Evolutionary conservation across 1,140 invertebrate species (phyloP), one percentile per base, ranked within the genome.

Genomic region (Maconellicoccus hirsutus): DNA sequence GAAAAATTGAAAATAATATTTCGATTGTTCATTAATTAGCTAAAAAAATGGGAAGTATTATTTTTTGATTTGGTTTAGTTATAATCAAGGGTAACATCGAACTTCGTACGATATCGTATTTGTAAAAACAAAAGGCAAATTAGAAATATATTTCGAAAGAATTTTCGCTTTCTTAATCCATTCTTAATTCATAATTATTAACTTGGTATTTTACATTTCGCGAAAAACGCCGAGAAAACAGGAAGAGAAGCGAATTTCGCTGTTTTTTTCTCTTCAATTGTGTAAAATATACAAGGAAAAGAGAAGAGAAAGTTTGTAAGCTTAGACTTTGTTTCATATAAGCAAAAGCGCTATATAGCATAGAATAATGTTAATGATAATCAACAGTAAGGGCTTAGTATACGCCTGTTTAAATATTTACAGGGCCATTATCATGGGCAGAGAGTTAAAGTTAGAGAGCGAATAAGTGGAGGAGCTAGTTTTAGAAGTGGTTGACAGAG

Each of bases 331-430:
- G 61, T 26, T 66, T 66, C 61, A 66, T 66, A 66, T 66, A 66
- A 66, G 61, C 61, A 25, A 66, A 66, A 66, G 61, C 61, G 61
- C 61, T 66, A 66, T 66, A 66, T 66, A 66, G 61, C 61, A 66
- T 66, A 66, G 61, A 66, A 66, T 66, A 66, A 66, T 66, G 61
- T 66, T 66, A 66, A 66, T 66, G 61, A 66, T 66, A 66, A 66
- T 66, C 61, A 66, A 66, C 61, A 66, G 61, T 66, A 66, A 66
- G 61, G 61, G 61, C 61, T 66, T 66, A 66, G 61, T 66, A 66
- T 66, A 66, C 61, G 61, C 61, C 21, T 66, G 22, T 66, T 66
- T 66, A 66, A 66, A 66, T 66, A 66, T 66, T 66, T 66, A 66
- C 61, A 66, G 61, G 61, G 61, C 61, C 61, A 66, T 66, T 66